These are phyloP conservation scores for Leucozona laternaria DNA, from an alignment of 2,888 invertebrate genomes.

Conservation along the genomic window DNA sequence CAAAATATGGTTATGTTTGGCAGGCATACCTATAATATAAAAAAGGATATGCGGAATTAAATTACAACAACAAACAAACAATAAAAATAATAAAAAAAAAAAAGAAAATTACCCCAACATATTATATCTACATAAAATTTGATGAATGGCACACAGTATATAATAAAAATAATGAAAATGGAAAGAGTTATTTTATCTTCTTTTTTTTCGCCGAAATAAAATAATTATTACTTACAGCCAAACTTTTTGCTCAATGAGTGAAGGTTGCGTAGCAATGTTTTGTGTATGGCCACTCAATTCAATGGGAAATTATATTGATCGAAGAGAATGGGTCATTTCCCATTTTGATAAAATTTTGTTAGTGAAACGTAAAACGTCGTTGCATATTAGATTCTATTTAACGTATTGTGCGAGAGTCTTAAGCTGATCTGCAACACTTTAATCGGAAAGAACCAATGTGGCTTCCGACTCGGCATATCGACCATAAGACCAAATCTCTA, in stretches of 20 bases:
- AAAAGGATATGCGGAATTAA: constrained; percentile 6
- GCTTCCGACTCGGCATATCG: too few species aligned
- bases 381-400: too few species aligned
- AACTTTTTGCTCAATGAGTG: constrained; percentile 27
- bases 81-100: background rate
- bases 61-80: background rate
- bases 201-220: background rate
- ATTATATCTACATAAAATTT: constrained; percentile 29
- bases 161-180: constrained; percentile 8
- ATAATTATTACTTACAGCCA: background rate
- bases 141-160: constrained; percentile 11
- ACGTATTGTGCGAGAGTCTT: too few species aligned
- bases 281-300: background rate
- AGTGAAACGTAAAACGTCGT: too few species aligned
- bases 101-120: background rate
- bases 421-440: too few species aligned
- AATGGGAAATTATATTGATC: background rate
- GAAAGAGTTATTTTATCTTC: background rate
- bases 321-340: background rate
- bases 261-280: constrained; percentile 36
- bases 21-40: background rate
- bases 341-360: background rate
- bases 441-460: too few species aligned
- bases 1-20: background rate
- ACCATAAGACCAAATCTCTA: too few species aligned